Evolutionary conservation across 2,113 vertebrate species (phyloP), one percentile per base, ranked within the genome.

Genomic region (Sphaerodactylus townsendi): DNA sequence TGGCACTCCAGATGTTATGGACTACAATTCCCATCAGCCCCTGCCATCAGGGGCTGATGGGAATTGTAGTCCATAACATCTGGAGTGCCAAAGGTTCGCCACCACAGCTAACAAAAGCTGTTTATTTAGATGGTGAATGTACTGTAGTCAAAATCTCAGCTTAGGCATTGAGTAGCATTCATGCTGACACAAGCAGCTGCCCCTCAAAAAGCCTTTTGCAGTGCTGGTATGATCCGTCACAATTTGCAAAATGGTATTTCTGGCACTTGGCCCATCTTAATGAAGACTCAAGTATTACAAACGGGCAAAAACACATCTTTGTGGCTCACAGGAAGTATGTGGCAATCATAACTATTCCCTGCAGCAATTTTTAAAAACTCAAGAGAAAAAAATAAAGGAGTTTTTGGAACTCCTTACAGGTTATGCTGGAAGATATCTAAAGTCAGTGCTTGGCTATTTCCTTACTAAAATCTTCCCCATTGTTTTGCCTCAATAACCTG

Each of bases 81-180:
- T n/a, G n/a, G n/a, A n/a, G n/a, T n/a, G n/a, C n/a, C n/a, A n/a
- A n/a, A n/a, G n/a, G n/a, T n/a, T n/a, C n/a, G n/a, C n/a, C n/a
- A n/a, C n/a, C n/a, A n/a, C n/a, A n/a, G 73, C 56, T 87, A 81
- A 90, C 85, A 74, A 64, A 64, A 66, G 41, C 48, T 89, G 77
- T 90, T 90, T 90, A 81, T 91, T 93, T 86, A 88, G 86, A 30
- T 91, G 81, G 53, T 21, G 88, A 85, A 74, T 85, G 66, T 90
- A 68, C 84, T 90, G 23, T 0, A 0, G 74, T 75, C 59, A 82
- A 76, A 72, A 71, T 46, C 89, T 91, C 88, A 85, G 90, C 85
- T 85, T 71, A 86, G 86, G 72, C 85, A 88, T 25, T 1, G 25
- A 73, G 70, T 73, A 62, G 80, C 73, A 23, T 89, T 88, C 62